Evolutionary conservation across 2,888 invertebrate genomes (phyloP).

Genomic region (Stramonita haemastoma): DNA sequence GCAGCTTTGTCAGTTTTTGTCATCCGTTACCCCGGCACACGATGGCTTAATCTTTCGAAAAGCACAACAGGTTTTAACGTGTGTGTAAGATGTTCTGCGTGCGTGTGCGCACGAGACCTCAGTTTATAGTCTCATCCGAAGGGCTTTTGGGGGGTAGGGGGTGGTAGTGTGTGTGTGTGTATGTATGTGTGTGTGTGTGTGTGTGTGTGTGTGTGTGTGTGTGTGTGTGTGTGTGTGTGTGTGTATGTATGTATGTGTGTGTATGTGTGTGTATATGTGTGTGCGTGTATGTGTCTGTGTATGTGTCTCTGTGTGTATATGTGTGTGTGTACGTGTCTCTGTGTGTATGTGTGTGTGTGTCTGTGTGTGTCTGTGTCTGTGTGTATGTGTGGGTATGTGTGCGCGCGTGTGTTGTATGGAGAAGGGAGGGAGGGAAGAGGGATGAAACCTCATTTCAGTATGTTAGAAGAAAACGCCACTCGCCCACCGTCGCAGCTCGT

Average conservation of each 20-base stretch:
- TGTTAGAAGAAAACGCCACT: no score
- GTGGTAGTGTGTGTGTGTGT: neutral
- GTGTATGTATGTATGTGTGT: neutral
- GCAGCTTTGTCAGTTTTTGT: no score
- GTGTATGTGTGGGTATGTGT: neutral
- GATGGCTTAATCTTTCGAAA: no score
- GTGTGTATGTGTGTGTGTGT: neutral
- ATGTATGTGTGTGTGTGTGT: conserved; percentile 8
- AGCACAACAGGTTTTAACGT: no score
- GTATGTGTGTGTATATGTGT: conserved; percentile 18
- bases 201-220: conserved; percentile 5
- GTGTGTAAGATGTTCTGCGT: no score
- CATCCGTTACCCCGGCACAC: no score
- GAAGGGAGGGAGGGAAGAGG: no score
- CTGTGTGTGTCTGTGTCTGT: neutral
- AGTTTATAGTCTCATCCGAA: no score
- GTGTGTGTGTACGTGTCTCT: neutral
- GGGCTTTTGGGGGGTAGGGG: no score
- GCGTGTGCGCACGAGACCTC: neutral
- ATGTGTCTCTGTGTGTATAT: neutral
- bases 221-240: neutral
- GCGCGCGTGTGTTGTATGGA: neutral
- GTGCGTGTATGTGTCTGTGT: conserved; percentile 8
- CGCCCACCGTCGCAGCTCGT: no score
- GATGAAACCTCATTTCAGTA: no score